A percentile compares a stretch with the other conserved stretches of the same genome.
Evolutionary conservation across 2,888 invertebrate genomes (phyloP).

Genomic region (Apeira syringaria): DNA sequence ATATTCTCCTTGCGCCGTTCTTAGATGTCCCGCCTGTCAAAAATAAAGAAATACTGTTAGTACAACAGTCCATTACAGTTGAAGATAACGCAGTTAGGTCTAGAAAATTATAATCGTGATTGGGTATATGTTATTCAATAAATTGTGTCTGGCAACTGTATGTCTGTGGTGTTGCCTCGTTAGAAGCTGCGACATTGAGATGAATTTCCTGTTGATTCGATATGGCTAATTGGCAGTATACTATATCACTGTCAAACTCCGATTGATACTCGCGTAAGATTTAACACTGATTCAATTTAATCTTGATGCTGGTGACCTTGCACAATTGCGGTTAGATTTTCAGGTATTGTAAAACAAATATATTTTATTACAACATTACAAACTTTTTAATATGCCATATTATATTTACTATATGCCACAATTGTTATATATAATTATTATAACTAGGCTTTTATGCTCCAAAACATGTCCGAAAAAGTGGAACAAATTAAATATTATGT

Average conservation of each 20-base stretch:
- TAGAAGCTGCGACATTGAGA: slow-evolving; percentile 33
- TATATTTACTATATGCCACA: no score
- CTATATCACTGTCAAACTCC: slow-evolving; percentile 35
- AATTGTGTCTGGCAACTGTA: slow-evolving; percentile 18
- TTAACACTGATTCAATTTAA: slow-evolving; percentile 29
- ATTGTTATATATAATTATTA: no score
- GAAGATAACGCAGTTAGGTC: not conserved
- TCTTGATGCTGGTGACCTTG: slow-evolving; percentile 30
- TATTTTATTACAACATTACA: no score
- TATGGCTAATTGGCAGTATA: slow-evolving; percentile 35
- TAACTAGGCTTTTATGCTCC: no score
- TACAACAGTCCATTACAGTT: no score
- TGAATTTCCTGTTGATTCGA: slow-evolving; percentile 34
- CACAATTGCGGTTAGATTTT: slow-evolving; percentile 4
- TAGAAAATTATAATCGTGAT: slow-evolving; percentile 7
- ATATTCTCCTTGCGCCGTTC: slow-evolving; percentile 86
- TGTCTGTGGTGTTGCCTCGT: slow-evolving; percentile 29
- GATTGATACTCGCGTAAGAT: slow-evolving; percentile 32
- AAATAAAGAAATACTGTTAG: slow-evolving; percentile 11
- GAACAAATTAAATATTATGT: not conserved
- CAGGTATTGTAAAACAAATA: not conserved
- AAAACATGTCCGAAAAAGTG: not conserved
- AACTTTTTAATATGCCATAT: no score
- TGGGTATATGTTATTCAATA: slow-evolving; percentile 13
- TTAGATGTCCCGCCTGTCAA: slow-evolving; percentile 86